A percentile compares a stretch with the other conserved stretches of the same genome.
Evolutionary conservation across 1,140 invertebrate species (phyloP).

Genomic region (Druon quercuslanigerum): DNA sequence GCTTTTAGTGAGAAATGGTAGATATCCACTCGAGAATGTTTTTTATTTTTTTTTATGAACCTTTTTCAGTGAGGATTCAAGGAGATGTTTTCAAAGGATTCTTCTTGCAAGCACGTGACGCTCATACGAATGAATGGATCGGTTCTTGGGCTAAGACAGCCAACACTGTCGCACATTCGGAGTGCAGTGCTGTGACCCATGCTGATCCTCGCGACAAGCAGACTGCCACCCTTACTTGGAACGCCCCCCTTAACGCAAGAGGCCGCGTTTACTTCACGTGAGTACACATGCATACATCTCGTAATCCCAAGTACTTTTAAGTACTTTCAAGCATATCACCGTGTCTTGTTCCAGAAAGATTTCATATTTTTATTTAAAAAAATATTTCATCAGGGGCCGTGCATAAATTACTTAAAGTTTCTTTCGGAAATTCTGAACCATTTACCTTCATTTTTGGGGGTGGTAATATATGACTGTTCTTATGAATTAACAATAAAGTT

Average conservation of each 20-base stretch:
- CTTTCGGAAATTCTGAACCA: too few relatives aligned
- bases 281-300: constrained; percentile 67
- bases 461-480: too few relatives aligned
- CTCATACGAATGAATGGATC: constrained; percentile 82
- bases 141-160: constrained; percentile 82
- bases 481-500: too few relatives aligned
- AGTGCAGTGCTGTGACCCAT: constrained; percentile 88
- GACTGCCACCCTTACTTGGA: constrained; percentile 84
- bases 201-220: constrained; percentile 85
- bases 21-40: not conserved
- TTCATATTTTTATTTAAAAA: not conserved
- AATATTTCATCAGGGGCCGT: not conserved
- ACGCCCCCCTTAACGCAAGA: constrained; percentile 79
- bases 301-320: constrained; percentile 8
- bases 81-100: constrained; percentile 84
- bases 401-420: too few relatives aligned
- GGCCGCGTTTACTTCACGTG: constrained; percentile 88
- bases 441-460: too few relatives aligned
- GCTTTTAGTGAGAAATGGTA: not conserved
- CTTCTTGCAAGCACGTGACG: constrained; percentile 87
- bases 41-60: not conserved
- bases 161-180: constrained; percentile 84
- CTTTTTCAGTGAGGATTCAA: constrained; percentile 79
- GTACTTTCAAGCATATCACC: constrained; percentile 7
- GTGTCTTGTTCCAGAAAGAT: not conserved